These are phyloP conservation scores for Drosophila bunnanda DNA, from an alignment of 2,888 invertebrate species.

Conservation along the genomic window DNA sequence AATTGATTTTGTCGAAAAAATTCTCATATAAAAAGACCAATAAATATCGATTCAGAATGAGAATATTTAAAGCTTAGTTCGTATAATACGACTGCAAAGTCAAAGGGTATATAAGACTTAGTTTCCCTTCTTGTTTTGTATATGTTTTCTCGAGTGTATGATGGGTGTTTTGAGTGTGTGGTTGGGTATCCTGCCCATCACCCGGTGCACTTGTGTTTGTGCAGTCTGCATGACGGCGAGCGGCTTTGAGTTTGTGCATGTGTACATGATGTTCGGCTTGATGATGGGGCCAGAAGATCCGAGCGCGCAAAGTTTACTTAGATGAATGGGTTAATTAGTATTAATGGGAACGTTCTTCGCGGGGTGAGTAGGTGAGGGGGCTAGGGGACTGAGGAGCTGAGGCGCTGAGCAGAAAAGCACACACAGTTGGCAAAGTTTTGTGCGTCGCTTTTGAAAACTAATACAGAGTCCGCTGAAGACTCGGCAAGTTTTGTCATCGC, in stretches of 20 bases:
- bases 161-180: constrained; percentile 10
- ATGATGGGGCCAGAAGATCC: constrained; percentile 39
- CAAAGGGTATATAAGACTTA: too few species aligned
- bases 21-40: too few species aligned
- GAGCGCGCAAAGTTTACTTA: constrained; percentile 53
- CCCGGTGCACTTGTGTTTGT: constrained; percentile 64
- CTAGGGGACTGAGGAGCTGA: neutral
- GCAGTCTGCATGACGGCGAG: constrained; percentile 69
- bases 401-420: constrained; percentile 9
- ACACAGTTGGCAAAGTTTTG: constrained; percentile 32
- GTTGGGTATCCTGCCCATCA: constrained; percentile 8
- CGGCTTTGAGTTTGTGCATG: constrained; percentile 70
- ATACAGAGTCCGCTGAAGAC: constrained; percentile 12
- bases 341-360: constrained; percentile 45
- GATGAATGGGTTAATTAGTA: constrained; percentile 67
- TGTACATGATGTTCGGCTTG: constrained; percentile 43
- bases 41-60: too few species aligned
- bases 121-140: neutral
- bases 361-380: neutral
- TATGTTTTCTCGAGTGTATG: constrained; percentile 23
- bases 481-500: constrained; percentile 26
- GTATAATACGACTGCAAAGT: too few species aligned
- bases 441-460: constrained; percentile 32
- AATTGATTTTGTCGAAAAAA: too few species aligned
- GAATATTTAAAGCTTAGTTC: too few species aligned